phyloP scores from a whole-genome alignment of 1,140 invertebrate genomes.

The Bombus picipes region DNA sequence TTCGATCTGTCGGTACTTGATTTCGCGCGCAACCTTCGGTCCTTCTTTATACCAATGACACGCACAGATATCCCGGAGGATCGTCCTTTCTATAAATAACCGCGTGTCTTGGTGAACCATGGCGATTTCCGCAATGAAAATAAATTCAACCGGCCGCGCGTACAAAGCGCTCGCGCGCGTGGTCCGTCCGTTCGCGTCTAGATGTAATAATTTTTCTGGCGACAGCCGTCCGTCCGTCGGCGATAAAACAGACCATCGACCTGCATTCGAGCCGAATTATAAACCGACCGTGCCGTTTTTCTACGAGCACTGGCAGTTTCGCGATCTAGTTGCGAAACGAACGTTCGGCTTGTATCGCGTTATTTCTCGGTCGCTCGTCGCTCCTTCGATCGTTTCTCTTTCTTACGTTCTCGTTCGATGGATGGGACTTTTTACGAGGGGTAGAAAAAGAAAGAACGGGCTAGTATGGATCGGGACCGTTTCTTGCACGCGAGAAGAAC shows the following conservation, averaged over 20 bases:
- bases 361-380: neutral
- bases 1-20: neutral
- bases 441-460: neutral
- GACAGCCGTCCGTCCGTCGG: constrained; percentile 48
- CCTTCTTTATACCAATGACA: neutral
- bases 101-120: constrained; percentile 59
- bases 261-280: constrained; percentile 54
- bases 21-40: constrained; percentile 16
- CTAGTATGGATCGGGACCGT: neutral
- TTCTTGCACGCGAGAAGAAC: neutral
- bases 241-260: constrained; percentile 63
- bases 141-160: constrained; percentile 55
- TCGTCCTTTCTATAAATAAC: constrained; percentile 63
- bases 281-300: constrained; percentile 37
- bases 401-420: too few relatives aligned
- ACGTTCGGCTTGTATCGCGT: neutral
- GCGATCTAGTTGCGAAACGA: constrained; percentile 3
- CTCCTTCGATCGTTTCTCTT: neutral
- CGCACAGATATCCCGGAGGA: constrained; percentile 20
- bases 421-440: neutral
- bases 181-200: constrained; percentile 11
- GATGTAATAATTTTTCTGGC: constrained; percentile 58
- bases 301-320: neutral
- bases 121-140: constrained; percentile 68
- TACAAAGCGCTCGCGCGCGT: neutral